Conservation (phyloP, 2,888 invertebrate genomes). For the Hoplodrina blanda region DNA sequence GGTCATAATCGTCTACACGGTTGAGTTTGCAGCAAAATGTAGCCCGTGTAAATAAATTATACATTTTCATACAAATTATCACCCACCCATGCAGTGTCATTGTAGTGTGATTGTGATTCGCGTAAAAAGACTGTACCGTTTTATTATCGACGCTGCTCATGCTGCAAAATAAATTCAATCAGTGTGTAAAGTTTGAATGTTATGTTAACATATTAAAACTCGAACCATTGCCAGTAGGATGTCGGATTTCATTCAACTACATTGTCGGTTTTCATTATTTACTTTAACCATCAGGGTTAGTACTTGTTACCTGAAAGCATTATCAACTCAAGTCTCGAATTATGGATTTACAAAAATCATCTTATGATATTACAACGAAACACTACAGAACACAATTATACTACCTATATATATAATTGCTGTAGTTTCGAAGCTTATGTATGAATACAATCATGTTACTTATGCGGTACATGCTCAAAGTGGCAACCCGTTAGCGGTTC, state of each 20-base stretch:
- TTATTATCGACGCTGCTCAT: neutral
- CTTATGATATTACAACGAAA: slow-evolving; percentile 11
- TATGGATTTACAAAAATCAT: neutral
- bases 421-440: slow-evolving; percentile 36
- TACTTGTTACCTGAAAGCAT: neutral
- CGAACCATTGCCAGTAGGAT: slow-evolving; percentile 5
- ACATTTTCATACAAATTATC: no score
- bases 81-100: no score
- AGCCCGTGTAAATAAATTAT: no score
- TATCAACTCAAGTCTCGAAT: neutral
- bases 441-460: slow-evolving; percentile 62
- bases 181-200: slow-evolving; percentile 8
- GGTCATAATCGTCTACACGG: no score
- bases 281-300: neutral
- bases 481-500: slow-evolving; percentile 73
- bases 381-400: slow-evolving; percentile 9
- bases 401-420: slow-evolving; percentile 15
- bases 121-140: no score
- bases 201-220: slow-evolving; percentile 2
- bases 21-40: no score
- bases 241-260: neutral
- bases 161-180: slow-evolving; percentile 2
- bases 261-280: slow-evolving; percentile 2
- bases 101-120: no score
- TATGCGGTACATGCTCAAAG: slow-evolving; percentile 64